These are phyloP conservation scores for Paramisgurnus dabryanus DNA, from an alignment of 2,113 vertebrate species.

Conservation along the genomic window DNA sequence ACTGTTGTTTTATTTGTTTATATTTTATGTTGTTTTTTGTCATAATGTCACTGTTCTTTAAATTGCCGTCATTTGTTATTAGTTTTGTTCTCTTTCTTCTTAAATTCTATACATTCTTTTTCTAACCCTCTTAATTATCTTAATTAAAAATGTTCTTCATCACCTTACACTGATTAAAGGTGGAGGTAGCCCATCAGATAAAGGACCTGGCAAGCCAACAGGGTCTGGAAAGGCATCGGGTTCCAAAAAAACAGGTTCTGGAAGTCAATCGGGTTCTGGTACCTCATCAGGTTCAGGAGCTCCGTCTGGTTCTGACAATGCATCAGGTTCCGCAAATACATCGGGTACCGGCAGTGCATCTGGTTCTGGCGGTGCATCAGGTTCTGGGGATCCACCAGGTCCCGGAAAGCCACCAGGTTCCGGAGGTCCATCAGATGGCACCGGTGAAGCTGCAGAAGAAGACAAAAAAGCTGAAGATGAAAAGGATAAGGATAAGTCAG, in stretches of 20 bases:
- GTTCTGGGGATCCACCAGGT: slow-evolving; percentile 30
- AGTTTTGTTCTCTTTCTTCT: slow-evolving; percentile 19
- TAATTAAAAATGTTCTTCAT: slow-evolving; percentile 8
- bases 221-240: slow-evolving; percentile 13
- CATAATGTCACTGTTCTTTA: neutral
- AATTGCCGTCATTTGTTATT: slow-evolving; percentile 18
- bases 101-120: neutral
- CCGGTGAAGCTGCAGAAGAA: slow-evolving; percentile 42
- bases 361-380: neutral
- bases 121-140: slow-evolving; percentile 20
- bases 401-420: slow-evolving; percentile 27
- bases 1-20: neutral
- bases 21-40: slow-evolving; percentile 13
- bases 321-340: neutral
- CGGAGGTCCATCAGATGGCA: neutral
- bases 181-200: slow-evolving; percentile 39
- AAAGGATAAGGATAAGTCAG: slow-evolving; percentile 44
- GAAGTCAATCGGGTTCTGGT: slow-evolving; percentile 7
- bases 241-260: neutral
- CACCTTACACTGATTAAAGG: slow-evolving; percentile 6
- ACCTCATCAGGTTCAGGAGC: slow-evolving; percentile 17
- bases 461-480: slow-evolving; percentile 54
- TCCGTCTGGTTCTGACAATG: neutral
- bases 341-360: neutral
- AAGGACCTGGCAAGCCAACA: neutral